phyloP scores from a whole-genome alignment of 2,888 invertebrate species.

The Cephus pygmeus region DNA sequence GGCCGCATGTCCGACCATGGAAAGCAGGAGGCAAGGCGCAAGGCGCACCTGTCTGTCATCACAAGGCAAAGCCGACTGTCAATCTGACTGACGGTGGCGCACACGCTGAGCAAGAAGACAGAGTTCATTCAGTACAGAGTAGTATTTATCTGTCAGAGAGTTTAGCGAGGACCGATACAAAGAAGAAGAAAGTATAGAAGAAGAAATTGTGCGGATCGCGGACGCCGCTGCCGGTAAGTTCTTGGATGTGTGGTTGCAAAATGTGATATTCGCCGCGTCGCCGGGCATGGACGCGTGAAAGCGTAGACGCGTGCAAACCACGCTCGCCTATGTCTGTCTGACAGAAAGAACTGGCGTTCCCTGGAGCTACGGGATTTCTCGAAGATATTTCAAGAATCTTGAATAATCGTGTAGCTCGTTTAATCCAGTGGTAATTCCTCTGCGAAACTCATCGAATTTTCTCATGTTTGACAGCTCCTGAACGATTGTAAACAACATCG shows the following conservation, averaged over 20 bases:
- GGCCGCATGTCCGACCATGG: slow-evolving; percentile 2
- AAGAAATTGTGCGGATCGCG: background rate
- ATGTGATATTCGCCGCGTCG: slow-evolving; percentile 18
- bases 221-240: slow-evolving; percentile 18
- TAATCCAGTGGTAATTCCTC: background rate
- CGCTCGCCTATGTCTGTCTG: background rate
- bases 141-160: slow-evolving; percentile 40
- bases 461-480: slow-evolving; percentile 41
- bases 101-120: slow-evolving; percentile 24
- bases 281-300: slow-evolving; percentile 37
- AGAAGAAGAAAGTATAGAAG: too few relatives aligned
- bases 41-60: slow-evolving; percentile 52
- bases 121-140: slow-evolving; percentile 25
- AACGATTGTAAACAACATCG: slow-evolving; percentile 39
- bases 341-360: background rate
- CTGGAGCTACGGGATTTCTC: background rate
- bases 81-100: slow-evolving; percentile 51
- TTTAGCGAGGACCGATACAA: background rate
- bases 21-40: slow-evolving; percentile 29
- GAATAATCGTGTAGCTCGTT: background rate
- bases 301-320: slow-evolving; percentile 24
- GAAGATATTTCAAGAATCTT: background rate
- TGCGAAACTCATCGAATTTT: background rate
- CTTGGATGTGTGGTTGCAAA: background rate
- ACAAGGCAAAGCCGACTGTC: slow-evolving; percentile 43